Conservation (phyloP, 2,888 invertebrate genomes). For the Conistra vaccinii region DNA sequence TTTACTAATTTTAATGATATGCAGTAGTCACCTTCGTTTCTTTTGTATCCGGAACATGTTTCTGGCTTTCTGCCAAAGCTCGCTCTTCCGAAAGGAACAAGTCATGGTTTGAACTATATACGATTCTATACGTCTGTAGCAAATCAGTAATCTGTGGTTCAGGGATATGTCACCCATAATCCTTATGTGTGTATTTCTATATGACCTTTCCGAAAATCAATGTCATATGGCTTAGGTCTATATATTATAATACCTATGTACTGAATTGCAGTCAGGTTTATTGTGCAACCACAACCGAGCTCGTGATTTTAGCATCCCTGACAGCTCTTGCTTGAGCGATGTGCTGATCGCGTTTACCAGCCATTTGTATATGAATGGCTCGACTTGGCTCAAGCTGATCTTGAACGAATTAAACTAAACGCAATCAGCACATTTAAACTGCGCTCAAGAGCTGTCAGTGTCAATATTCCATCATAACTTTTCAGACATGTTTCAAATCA, state of each 20-base stretch:
- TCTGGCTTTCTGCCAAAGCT: conserved; percentile 45
- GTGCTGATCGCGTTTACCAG: no score
- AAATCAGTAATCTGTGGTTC: conserved; percentile 7
- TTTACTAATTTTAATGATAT: conserved; percentile 50
- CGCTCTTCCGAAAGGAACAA: conserved; percentile 44
- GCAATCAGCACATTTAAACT: no score
- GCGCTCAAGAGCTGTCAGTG: no score
- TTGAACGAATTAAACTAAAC: no score
- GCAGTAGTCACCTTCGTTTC: conserved; percentile 31
- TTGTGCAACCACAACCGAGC: not conserved
- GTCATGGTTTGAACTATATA: conserved; percentile 27
- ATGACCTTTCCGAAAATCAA: conserved; percentile 14
- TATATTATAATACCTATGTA: no score
- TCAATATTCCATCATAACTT: no score
- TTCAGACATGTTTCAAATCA: not conserved
- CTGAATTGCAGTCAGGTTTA: not conserved
- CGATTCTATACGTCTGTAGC: not conserved
- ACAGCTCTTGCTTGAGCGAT: no score
- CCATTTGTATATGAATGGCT: no score
- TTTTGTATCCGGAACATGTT: conserved; percentile 49
- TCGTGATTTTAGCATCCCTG: not conserved
- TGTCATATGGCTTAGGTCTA: conserved; percentile 16
- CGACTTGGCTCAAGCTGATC: no score
- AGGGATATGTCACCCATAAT: conserved; percentile 29
- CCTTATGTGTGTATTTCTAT: not conserved